Percentiles rank a stretch among this genome's conserved stretches.
Evolutionary conservation across 2,888 invertebrate species (phyloP).

Genomic region (Sinotaia quadrata): DNA sequence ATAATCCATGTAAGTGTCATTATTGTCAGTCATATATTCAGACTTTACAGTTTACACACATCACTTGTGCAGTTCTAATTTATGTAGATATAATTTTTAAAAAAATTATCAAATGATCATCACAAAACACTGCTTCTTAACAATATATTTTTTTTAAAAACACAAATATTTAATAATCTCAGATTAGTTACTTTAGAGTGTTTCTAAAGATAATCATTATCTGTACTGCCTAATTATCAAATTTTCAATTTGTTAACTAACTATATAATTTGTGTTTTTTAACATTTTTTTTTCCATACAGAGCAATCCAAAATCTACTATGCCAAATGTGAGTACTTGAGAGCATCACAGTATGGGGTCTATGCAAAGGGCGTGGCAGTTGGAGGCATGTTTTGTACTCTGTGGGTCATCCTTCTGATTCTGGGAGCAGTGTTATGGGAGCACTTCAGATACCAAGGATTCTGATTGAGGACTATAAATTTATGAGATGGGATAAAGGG

Average conservation of each 20-base stretch:
- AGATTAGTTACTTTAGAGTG: neutral
- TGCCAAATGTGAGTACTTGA: constrained; percentile 57
- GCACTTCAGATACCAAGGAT: constrained; percentile 9
- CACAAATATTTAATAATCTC: neutral
- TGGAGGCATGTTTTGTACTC: constrained; percentile 55
- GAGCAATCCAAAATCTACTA: constrained; percentile 64
- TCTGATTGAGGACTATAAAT: no score
- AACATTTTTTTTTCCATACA: constrained; percentile 38
- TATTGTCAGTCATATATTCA: no score
- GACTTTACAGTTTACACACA: no score
- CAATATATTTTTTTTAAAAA: no score
- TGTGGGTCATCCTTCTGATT: constrained; percentile 48
- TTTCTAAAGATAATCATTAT: neutral
- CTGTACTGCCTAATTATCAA: neutral
- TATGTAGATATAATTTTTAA: no score
- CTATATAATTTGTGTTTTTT: neutral
- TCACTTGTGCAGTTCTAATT: no score
- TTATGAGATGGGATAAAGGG: no score
- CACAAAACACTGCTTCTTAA: no score
- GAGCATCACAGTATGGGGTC: constrained; percentile 59
- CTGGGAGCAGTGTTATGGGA: constrained; percentile 27
- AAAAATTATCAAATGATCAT: no score
- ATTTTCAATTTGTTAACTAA: neutral
- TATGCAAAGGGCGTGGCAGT: constrained; percentile 62
- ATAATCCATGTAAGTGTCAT: no score